Percentiles rank a stretch among this genome's conserved stretches.
These are phyloP conservation scores for Trochalopteron elliotii DNA, from an alignment of 2,113 vertebrate genomes.

Conservation along the genomic window DNA sequence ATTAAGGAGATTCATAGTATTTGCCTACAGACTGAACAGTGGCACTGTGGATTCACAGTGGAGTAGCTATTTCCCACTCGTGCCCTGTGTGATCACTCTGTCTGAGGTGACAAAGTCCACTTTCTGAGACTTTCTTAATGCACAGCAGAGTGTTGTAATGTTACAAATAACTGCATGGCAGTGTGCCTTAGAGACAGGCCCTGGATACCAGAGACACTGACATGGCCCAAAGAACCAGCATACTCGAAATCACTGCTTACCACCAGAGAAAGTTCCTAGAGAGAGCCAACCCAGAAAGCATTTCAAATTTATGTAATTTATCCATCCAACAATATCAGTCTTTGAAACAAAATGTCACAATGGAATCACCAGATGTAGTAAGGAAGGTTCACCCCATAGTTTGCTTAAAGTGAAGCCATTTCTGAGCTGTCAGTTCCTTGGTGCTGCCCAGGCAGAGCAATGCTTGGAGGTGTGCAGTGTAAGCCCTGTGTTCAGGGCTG, in stretches of 20 bases:
- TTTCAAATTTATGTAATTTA: not conserved
- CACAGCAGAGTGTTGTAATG: not conserved
- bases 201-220: not conserved
- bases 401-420: not conserved
- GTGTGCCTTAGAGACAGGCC: not conserved
- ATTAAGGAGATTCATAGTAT: not conserved
- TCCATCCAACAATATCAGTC: not conserved
- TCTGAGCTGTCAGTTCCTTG: not conserved
- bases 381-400: not conserved
- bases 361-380: not conserved
- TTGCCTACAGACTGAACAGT: not conserved
- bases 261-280: not conserved
- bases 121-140: not conserved
- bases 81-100: not conserved
- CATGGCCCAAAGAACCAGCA: not conserved
- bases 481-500: fast-evolving
- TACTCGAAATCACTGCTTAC: not conserved
- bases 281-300: not conserved
- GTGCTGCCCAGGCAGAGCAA: not conserved
- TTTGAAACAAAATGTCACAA: not conserved
- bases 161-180: not conserved
- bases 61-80: not conserved
- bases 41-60: not conserved
- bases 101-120: not conserved
- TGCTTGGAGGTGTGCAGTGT: not conserved